Conservation (phyloP, 2,113 vertebrate species). For the Echinops telfairi region DNA sequence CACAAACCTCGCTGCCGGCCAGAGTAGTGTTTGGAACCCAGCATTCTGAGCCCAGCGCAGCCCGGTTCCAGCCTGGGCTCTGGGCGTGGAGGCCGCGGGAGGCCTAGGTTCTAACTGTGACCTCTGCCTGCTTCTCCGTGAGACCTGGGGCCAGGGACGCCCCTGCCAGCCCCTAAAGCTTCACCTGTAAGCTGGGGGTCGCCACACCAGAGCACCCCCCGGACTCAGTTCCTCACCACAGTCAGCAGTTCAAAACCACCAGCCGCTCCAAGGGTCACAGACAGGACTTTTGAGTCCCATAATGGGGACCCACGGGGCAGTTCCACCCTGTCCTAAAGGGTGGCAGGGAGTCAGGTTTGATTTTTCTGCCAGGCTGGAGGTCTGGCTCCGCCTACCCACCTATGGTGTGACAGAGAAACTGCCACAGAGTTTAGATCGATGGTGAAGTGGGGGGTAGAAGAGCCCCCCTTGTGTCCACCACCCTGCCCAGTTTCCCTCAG, state of each 20-base stretch:
- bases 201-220: too few species aligned
- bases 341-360: too few species aligned
- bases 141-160: background rate
- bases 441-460: background rate
- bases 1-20: background rate
- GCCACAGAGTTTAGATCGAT: too few species aligned
- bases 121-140: background rate
- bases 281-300: too few species aligned
- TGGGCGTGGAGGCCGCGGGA: background rate
- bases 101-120: background rate
- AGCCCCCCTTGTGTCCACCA: background rate
- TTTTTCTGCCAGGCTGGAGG: background rate
- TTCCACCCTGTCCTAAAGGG: too few species aligned
- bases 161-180: background rate
- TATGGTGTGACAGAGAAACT: too few species aligned
- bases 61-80: fast-evolving
- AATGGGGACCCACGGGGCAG: too few species aligned
- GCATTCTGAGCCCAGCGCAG: background rate
- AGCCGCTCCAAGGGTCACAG: too few species aligned
- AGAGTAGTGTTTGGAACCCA: background rate
- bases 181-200: background rate
- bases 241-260: too few species aligned
- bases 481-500: background rate
- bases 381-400: background rate
- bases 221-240: background rate